Conservation (phyloP, 1,140 invertebrate genomes). For the Coenobita brevimanus region DNA sequence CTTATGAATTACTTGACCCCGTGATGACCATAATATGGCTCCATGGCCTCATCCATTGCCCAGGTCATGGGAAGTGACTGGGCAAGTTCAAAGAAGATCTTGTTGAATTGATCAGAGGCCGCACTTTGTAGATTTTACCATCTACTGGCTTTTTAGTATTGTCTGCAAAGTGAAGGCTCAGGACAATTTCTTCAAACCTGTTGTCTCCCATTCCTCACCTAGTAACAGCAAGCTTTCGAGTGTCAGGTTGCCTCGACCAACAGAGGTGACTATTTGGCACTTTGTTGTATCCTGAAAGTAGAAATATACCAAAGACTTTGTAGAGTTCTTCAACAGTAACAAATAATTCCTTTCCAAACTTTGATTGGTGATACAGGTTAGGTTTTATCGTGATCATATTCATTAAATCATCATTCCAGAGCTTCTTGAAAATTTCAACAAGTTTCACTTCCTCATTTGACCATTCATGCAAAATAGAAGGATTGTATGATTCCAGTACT, state of each 20-base stretch:
- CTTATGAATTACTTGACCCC: constrained; percentile 6
- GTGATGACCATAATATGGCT: constrained; percentile 18
- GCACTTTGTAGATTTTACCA: neutral
- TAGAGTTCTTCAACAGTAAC: neutral
- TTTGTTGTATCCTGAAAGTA: constrained; percentile 3
- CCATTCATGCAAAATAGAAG: too few species aligned
- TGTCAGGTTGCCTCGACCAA: neutral
- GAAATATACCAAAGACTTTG: constrained; percentile 15
- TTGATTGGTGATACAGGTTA: constrained; percentile 6
- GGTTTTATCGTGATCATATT: neutral
- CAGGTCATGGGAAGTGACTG: neutral
- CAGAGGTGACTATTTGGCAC: neutral
- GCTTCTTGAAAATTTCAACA: constrained; percentile 7
- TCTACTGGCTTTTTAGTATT: too few species aligned
- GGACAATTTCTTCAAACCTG: too few species aligned
- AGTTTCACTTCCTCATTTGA: neutral
- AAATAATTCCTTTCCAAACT: neutral
- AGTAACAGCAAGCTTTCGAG: constrained; percentile 6
- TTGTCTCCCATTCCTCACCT: constrained; percentile 9
- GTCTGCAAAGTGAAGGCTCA: too few species aligned
- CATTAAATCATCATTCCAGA: constrained; percentile 14
- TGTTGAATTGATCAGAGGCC: too few species aligned
- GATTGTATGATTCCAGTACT: neutral
- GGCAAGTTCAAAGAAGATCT: neutral
- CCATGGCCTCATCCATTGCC: constrained; percentile 20